Evolutionary conservation across 2,113 vertebrate species (phyloP).

Genomic region (Phylloscopus trochilus): DNA sequence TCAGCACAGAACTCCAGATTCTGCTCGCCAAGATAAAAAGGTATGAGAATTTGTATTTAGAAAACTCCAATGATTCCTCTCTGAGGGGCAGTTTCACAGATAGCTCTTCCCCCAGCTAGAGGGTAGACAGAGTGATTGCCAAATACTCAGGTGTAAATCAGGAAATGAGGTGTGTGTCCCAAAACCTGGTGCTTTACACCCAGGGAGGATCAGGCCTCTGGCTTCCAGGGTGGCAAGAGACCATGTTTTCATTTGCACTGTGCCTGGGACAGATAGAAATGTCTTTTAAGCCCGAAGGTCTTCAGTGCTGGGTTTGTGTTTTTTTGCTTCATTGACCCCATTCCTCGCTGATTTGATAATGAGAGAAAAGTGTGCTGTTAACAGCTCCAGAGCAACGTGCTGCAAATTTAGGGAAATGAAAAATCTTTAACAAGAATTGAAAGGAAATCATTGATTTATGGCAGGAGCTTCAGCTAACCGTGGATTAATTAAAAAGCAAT

Average conservation of each 20-base stretch:
- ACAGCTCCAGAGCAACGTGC: background rate
- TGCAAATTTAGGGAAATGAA: slow-evolving; percentile 32
- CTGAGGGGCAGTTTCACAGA: background rate
- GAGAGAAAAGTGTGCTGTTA: slow-evolving; percentile 21
- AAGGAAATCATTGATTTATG: slow-evolving; percentile 57
- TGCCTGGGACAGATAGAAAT: background rate
- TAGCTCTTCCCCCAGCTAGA: background rate
- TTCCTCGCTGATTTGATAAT: slow-evolving; percentile 18
- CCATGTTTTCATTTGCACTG: background rate
- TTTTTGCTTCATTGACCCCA: slow-evolving; percentile 4
- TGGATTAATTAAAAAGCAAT: slow-evolving; percentile 60
- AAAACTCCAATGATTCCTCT: background rate
- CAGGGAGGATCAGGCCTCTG: background rate
- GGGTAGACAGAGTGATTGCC: background rate
- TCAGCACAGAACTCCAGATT: accelerated
- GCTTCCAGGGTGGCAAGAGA: background rate
- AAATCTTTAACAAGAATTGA: slow-evolving; percentile 67
- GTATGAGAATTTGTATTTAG: background rate
- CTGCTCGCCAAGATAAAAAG: background rate
- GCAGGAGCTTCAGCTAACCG: slow-evolving; percentile 35
- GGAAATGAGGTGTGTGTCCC: background rate
- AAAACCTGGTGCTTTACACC: background rate
- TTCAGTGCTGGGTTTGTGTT: background rate
- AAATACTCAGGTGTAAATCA: background rate
- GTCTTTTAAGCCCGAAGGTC: background rate